phyloP scores from a whole-genome alignment of 1,140 invertebrate genomes.

The Leptinotarsa lineolata region DNA sequence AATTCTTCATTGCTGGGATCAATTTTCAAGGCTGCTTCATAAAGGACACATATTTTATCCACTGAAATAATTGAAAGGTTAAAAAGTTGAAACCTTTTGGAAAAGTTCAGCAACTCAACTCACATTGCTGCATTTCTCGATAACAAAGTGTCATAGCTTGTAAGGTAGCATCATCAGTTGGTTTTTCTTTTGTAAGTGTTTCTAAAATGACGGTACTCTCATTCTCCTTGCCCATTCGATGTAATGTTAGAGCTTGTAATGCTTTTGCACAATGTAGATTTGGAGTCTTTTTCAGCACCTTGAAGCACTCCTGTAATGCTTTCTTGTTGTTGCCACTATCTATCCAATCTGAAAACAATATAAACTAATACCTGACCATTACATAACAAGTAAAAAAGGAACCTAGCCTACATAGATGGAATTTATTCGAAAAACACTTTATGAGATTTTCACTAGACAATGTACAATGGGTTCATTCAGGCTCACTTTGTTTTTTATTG shows the following conservation, averaged over 20 bases:
- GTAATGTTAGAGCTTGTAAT: constrained; percentile 86
- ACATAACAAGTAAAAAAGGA: not conserved
- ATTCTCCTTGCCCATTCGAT: constrained; percentile 80
- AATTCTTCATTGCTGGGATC: constrained; percentile 90
- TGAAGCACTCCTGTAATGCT: constrained; percentile 95
- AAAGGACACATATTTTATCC: constrained; percentile 84
- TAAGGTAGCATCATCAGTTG: constrained; percentile 88
- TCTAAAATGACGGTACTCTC: constrained; percentile 79
- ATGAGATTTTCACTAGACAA: too few species aligned
- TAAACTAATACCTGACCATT: not conserved
- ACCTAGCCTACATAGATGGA: too few species aligned
- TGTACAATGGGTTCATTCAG: too few species aligned
- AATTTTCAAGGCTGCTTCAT: constrained; percentile 84
- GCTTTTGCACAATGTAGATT: constrained; percentile 87
- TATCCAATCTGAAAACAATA: constrained; percentile 79
- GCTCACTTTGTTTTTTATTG: too few species aligned
- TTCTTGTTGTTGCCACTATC: constrained; percentile 97
- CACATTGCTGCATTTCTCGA: constrained; percentile 87
- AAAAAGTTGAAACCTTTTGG: not conserved
- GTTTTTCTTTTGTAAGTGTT: constrained; percentile 77
- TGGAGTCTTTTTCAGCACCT: constrained; percentile 91
- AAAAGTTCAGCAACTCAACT: constrained; percentile 47
- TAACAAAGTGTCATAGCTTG: constrained; percentile 97
- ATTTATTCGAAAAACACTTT: too few species aligned
- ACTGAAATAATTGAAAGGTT: constrained; percentile 61